Conservation (phyloP, 2,797 vertebrate species). For the Melanotaenia nigrans region DNA sequence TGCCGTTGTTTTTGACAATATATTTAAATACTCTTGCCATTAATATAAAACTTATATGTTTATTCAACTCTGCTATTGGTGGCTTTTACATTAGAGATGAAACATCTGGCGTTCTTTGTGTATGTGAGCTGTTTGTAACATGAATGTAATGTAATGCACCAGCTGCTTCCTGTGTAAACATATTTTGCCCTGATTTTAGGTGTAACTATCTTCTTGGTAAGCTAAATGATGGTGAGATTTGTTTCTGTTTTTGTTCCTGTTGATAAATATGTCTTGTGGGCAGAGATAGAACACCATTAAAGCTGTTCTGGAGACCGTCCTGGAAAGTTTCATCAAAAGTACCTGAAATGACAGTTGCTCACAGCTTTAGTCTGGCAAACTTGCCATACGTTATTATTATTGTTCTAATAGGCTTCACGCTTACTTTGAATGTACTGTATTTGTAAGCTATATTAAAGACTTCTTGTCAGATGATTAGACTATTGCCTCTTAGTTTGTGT, state of each 20-base stretch:
- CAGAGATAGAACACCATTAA: neutral
- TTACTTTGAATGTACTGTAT: too few relatives aligned
- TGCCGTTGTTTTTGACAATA: neutral
- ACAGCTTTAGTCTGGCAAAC: too few relatives aligned
- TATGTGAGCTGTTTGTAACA: constrained; percentile 57
- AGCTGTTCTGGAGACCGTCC: neutral
- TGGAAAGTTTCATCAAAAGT: neutral
- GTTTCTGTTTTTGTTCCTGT: constrained; percentile 13
- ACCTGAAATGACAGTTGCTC: neutral
- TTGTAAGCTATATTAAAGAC: too few relatives aligned
- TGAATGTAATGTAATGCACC: constrained; percentile 39
- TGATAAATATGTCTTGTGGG: constrained; percentile 5
- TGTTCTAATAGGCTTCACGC: too few relatives aligned
- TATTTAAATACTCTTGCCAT: neutral
- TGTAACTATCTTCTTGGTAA: constrained; percentile 15
- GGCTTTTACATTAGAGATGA: constrained; percentile 3
- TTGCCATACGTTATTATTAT: neutral
- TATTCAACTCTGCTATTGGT: neutral
- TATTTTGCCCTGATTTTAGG: constrained; percentile 28
- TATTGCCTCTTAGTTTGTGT: too few relatives aligned
- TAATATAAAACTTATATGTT: neutral
- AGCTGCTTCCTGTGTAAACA: constrained; percentile 34
- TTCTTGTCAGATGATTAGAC: too few relatives aligned
- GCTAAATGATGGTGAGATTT: constrained; percentile 14
- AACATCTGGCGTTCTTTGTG: constrained; percentile 27